phyloP scores from a whole-genome alignment of 2,797 vertebrate genomes.

The Distichodus sexfasciatus region DNA sequence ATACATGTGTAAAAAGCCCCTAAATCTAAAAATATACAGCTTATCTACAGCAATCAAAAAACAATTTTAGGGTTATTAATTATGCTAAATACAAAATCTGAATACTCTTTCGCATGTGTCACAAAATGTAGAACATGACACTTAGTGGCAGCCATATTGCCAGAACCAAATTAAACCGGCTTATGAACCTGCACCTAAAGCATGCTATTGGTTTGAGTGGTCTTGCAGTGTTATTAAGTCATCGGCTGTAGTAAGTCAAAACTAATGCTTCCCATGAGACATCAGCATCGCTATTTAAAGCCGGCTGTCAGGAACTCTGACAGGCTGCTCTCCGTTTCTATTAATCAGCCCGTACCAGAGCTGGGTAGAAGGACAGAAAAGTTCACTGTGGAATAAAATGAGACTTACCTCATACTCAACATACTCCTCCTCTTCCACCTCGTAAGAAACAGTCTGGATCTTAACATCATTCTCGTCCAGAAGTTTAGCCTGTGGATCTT shows the following conservation, averaged over 20 bases:
- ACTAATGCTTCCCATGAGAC: slow-evolving; percentile 20
- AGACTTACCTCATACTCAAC: slow-evolving; percentile 84
- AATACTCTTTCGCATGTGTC: not conserved
- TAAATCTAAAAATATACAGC: not conserved
- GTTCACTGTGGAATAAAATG: no score
- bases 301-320: slow-evolving; percentile 32
- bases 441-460: slow-evolving; percentile 94
- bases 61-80: not conserved
- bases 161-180: slow-evolving; percentile 17
- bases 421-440: slow-evolving; percentile 92
- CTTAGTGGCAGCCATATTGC: slow-evolving; percentile 14
- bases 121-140: not conserved
- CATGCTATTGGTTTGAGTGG: slow-evolving; percentile 11
- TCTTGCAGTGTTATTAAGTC: not conserved
- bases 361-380: not conserved
- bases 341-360: not conserved
- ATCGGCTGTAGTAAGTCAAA: slow-evolving; percentile 24
- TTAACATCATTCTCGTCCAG: slow-evolving; percentile 81
- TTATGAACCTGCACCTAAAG: slow-evolving; percentile 11
- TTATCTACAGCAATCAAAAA: not conserved
- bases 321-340: slow-evolving; percentile 6
- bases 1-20: no score
- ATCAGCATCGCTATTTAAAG: slow-evolving; percentile 33
- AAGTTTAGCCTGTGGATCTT: slow-evolving; percentile 72
- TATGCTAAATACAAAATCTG: not conserved